Base-by-base conservation (phyloP, 2,888 invertebrate species). In the Gastrophysa polygoni region DNA sequence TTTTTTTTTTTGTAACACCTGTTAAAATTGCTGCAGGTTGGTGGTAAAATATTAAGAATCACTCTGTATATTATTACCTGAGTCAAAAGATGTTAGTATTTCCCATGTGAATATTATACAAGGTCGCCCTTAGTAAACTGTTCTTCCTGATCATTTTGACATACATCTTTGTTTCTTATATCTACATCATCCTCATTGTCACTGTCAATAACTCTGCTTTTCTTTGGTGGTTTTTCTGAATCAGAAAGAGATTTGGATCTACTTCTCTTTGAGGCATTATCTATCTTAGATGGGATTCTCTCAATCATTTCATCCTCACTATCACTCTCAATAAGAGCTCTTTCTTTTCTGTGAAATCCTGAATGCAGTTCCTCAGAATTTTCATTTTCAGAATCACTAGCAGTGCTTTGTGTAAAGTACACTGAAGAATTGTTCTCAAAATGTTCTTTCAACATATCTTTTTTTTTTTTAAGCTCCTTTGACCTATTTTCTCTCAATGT, bases 281-380 rank as follows among this genome's bases (percentile, higher is more conserved):
- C 34, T 21, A 11, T 8, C 10, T 5, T 32, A 2, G 46, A 24
- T 18, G 24, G 8, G 11, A 4, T 24, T 8, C 24, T 32, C 16
- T 56, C 21, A 38, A 18, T 17, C 5, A 8, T 6, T 38, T 61
- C 64, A 38, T 59, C 61, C 18, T 72, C 70, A 49, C 72, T 82
- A 44, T 80, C 77, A 69, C 77, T 81, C 57, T 76, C 81, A 68
- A 79, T 38, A 29, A 51, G 7, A 8, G 18, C n/a, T 38, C 6
- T 21, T n/a, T 1, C 38, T 18, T n/a, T 21, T 2, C 28, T 51
- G 11, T 29, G 16, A 18, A 29, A 29, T 4, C 18, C 24, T 29
- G 46, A 10, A 48, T 58, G 52, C 16, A 16, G 8, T 16, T 51
- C 32, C 47, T 49, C 38, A 51, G 38, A 38, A 38, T 17, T 29